Evolutionary conservation across 2,797 vertebrate species (phyloP), one percentile per base, ranked within the genome.

Genomic region (Catamblyrhynchus diadema): DNA sequence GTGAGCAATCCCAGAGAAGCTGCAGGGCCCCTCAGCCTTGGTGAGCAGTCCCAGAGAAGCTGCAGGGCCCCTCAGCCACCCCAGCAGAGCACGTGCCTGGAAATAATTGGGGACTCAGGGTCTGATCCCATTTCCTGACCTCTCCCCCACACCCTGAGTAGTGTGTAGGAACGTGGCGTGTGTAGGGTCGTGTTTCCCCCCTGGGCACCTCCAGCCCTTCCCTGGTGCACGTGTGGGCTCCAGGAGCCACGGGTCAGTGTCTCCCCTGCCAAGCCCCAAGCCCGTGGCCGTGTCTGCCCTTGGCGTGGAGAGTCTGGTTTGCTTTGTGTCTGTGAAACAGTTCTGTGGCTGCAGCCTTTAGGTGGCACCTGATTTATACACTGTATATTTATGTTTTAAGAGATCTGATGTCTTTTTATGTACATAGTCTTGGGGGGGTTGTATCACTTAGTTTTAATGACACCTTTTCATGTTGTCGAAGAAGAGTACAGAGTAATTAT

Each of bases 371-470:
- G 67, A 39, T 92, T 93, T 90, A 39, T 50, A 72, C 95, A 64
- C 91, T 94, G 90, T 96, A 22, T 93, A 96, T 97, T 97, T 96
- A 95, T 96, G 73, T 94, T 86, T 93, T 45, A 32, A 77, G 83
- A 89, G 81, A 57, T 80, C 47, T 45, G 51, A 22, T 3, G 23
- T 88, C 92, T 94, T 89, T 84, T 90, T 79, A 24, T 96, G 94
- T 97, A 92, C 53, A 84, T 96, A 95, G 94, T 93, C 48, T 72
- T 0, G 8, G 51, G 44, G 91, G 51, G 21, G 48, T 35, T 67
- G 5, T 48, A 21, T 65, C 5, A 27, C 50, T 78, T 77, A 25
- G 42, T 56, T 82, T 80, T 42, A 69, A 75, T 1, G 27, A 83
- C 53, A 60, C 57, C 87, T 81, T 90, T 79, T 64, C 30, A 39